A percentile compares a stretch with the other conserved stretches of the same genome.
These are phyloP conservation scores for Trichonephila clavata DNA, from an alignment of 1,140 invertebrate genomes.

Conservation along the genomic window DNA sequence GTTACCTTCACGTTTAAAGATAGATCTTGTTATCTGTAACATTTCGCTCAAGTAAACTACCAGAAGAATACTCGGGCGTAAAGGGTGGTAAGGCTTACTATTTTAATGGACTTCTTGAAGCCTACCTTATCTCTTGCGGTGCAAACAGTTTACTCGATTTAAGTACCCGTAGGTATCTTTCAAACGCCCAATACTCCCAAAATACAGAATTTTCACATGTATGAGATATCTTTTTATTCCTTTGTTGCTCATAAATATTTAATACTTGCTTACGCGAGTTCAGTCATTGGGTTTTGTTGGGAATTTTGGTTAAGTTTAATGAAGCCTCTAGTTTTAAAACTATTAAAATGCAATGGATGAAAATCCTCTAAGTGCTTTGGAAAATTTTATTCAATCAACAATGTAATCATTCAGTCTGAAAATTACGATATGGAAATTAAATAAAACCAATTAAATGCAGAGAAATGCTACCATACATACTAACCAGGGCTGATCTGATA, in stretches of 20 bases:
- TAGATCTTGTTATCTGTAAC: neutral
- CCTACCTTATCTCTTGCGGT: neutral
- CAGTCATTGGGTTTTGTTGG: neutral
- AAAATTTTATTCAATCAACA: neutral
- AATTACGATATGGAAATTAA: neutral
- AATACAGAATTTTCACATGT: neutral
- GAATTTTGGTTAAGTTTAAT: neutral
- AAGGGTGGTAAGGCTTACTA: constrained; percentile 1
- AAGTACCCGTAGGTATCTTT: neutral
- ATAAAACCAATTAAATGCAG: neutral
- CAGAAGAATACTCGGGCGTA: neutral
- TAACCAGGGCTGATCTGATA: neutral
- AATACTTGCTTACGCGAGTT: neutral
- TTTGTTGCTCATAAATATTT: neutral
- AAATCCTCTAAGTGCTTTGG: neutral
- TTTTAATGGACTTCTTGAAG: constrained; percentile 44
- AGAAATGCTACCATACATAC: neutral
- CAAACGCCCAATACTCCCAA: neutral
- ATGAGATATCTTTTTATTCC: neutral
- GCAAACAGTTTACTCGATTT: constrained; percentile 3
- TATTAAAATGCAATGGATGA: neutral
- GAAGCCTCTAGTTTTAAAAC: neutral
- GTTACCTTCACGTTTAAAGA: constrained; percentile 10
- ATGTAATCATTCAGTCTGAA: neutral
- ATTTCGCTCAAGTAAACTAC: neutral